A percentile compares a stretch with the other conserved stretches of the same genome.
Conservation (phyloP, 2,113 vertebrate genomes). For the Poecile atricapillus region DNA sequence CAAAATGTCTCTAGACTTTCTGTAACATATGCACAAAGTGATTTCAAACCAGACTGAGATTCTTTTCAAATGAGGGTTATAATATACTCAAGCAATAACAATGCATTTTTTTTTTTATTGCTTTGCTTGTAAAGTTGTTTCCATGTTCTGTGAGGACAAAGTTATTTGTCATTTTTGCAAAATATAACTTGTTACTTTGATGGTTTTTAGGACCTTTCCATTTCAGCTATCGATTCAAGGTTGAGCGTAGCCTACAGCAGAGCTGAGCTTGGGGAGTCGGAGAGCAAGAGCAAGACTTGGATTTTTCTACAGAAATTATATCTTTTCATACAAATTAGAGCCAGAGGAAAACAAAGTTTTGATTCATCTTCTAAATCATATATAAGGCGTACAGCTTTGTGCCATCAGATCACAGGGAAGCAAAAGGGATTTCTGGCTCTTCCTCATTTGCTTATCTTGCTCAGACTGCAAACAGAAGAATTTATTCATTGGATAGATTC, state of each 20-base stretch:
- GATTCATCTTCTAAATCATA: neutral
- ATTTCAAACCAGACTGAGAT: constrained; percentile 53
- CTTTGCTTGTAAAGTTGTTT: constrained; percentile 46
- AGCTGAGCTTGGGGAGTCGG: neutral
- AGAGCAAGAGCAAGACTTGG: neutral
- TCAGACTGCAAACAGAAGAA: neutral
- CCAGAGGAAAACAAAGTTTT: neutral
- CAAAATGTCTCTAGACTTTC: constrained; percentile 49
- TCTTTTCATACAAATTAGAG: constrained; percentile 21
- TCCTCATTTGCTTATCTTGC: neutral
- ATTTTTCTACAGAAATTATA: neutral
- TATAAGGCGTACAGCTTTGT: neutral
- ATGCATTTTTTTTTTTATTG: constrained; percentile 39
- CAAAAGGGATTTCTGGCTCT: neutral
- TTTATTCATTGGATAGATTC: neutral
- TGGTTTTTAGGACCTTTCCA: constrained; percentile 40
- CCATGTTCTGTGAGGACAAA: constrained; percentile 46
- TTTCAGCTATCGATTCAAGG: constrained; percentile 51
- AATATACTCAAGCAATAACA: constrained; percentile 54
- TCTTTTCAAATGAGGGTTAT: constrained; percentile 52
- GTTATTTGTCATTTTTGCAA: constrained; percentile 56
- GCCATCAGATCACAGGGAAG: neutral
- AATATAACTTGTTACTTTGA: constrained; percentile 47
- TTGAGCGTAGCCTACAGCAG: constrained; percentile 51
- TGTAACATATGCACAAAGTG: constrained; percentile 56